phyloP scores from a whole-genome alignment of 1,140 invertebrate species.

The Ectropis grisescens region DNA sequence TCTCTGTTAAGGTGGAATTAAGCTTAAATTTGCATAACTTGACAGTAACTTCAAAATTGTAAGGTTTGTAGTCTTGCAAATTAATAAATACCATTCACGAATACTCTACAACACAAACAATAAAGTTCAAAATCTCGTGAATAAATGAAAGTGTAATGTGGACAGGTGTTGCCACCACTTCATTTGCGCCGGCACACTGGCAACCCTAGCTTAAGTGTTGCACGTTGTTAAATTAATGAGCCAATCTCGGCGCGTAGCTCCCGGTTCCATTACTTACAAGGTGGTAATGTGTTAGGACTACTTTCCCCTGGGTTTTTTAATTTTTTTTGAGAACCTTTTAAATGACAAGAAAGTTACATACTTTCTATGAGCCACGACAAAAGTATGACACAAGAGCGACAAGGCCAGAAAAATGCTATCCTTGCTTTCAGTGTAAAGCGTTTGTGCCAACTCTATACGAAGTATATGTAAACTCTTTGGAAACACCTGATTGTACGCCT shows the following conservation, averaged over 20 bases:
- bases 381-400: too few species aligned
- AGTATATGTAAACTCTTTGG: too few species aligned
- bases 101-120: slow-evolving; percentile 2
- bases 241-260: slow-evolving; percentile 51
- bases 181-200: slow-evolving; percentile 62
- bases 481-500: too few species aligned
- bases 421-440: too few species aligned
- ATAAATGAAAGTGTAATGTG: neutral
- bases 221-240: slow-evolving; percentile 68
- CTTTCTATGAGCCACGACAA: too few species aligned
- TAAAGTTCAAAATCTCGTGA: neutral
- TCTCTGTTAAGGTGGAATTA: neutral
- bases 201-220: slow-evolving; percentile 60
- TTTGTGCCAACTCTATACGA: too few species aligned
- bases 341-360: too few species aligned
- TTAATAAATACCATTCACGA: slow-evolving; percentile 19
- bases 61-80: too few species aligned
- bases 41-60: slow-evolving; percentile 31
- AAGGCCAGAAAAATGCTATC: too few species aligned
- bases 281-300: slow-evolving; percentile 61
- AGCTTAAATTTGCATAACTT: slow-evolving; percentile 15
- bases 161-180: slow-evolving; percentile 37
- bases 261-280: slow-evolving; percentile 63
- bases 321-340: too few species aligned
- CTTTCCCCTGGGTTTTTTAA: too few species aligned